Percentiles rank a stretch among this genome's conserved stretches.
Evolutionary conservation across 2,888 invertebrate species (phyloP).

Genomic region (Darwinula stevensoni): DNA sequence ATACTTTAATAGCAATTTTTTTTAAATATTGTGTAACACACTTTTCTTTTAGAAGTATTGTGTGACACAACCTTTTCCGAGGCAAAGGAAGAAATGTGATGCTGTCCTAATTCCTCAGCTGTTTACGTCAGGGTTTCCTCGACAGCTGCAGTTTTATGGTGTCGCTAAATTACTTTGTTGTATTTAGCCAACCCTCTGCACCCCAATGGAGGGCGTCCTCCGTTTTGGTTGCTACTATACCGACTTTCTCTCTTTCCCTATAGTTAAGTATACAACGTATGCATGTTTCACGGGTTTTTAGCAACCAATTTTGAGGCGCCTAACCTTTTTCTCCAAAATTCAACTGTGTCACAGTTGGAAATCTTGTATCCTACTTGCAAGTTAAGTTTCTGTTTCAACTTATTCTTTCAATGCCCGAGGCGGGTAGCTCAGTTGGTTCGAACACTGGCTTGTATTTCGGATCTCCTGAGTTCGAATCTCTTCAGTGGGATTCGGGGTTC

Average conservation of each 20-base stretch:
- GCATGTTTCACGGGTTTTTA: slow-evolving; percentile 2
- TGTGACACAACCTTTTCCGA: slow-evolving; percentile 2
- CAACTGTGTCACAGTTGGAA: slow-evolving; percentile 2
- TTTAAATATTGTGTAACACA: slow-evolving; percentile 2
- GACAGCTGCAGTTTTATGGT: slow-evolving; percentile 2
- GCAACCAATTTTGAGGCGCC: slow-evolving; percentile 2
- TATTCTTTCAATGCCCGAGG: slow-evolving; percentile 2
- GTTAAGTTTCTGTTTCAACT: slow-evolving; percentile 2
- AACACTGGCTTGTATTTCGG: slow-evolving; percentile 2
- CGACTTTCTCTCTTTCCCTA: slow-evolving; percentile 2
- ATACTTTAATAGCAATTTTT: slow-evolving; percentile 2
- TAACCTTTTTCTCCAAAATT: slow-evolving; percentile 2
- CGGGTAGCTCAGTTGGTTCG: slow-evolving; percentile 2
- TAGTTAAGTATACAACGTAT: slow-evolving; percentile 2
- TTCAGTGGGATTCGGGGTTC: slow-evolving; percentile 2
- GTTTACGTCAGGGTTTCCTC: slow-evolving; percentile 2
- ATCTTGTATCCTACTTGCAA: slow-evolving; percentile 1
- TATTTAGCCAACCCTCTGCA: slow-evolving; percentile 2
- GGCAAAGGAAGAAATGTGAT: slow-evolving; percentile 2
- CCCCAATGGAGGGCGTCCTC: slow-evolving; percentile 2
- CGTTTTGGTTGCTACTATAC: slow-evolving; percentile 2
- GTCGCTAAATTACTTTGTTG: slow-evolving; percentile 2
- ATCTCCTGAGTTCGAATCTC: slow-evolving; percentile 2
- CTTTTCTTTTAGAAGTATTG: slow-evolving; percentile 2
- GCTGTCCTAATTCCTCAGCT: slow-evolving; percentile 2